phyloP scores from a whole-genome alignment of 2,888 invertebrate species.

The Chrysolina oricalcia region DNA sequence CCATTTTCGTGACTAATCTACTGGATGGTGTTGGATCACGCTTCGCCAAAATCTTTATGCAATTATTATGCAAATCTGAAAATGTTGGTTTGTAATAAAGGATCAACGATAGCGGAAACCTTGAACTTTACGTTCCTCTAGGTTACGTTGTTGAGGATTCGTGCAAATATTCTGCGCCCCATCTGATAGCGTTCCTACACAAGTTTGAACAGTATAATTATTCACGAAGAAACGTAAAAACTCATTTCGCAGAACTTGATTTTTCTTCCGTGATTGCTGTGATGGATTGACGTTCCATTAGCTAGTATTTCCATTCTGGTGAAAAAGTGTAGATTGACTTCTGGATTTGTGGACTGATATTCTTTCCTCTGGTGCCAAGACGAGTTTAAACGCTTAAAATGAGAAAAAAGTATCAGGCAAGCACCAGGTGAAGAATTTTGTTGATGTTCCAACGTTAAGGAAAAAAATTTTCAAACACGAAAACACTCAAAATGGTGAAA shows the following conservation, averaged over 20 bases:
- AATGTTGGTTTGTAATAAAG: constrained; percentile 21
- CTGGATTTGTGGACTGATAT: background rate
- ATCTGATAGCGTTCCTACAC: background rate
- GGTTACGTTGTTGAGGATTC: background rate
- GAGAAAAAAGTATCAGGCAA: too few relatives aligned
- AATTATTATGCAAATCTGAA: constrained; percentile 46
- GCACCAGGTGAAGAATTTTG: too few relatives aligned
- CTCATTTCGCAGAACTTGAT: background rate
- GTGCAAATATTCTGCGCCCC: background rate
- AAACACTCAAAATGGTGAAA: too few relatives aligned
- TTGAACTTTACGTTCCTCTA: constrained; percentile 33
- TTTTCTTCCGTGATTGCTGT: background rate
- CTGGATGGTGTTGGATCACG: constrained; percentile 34
- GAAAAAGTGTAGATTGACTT: background rate
- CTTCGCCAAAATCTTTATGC: constrained; percentile 42
- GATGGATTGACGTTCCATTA: background rate
- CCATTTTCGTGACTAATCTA: constrained; percentile 42
- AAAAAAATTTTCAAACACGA: too few relatives aligned
- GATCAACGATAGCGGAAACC: constrained; percentile 21
- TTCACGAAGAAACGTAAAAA: background rate
- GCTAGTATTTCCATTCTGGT: background rate
- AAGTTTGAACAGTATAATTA: background rate
- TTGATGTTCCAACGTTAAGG: too few relatives aligned
- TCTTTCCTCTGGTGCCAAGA: too few relatives aligned
- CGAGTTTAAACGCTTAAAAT: too few relatives aligned